phyloP scores from a whole-genome alignment of 1,140 invertebrate genomes.

The Mylabris phalerata region DNA sequence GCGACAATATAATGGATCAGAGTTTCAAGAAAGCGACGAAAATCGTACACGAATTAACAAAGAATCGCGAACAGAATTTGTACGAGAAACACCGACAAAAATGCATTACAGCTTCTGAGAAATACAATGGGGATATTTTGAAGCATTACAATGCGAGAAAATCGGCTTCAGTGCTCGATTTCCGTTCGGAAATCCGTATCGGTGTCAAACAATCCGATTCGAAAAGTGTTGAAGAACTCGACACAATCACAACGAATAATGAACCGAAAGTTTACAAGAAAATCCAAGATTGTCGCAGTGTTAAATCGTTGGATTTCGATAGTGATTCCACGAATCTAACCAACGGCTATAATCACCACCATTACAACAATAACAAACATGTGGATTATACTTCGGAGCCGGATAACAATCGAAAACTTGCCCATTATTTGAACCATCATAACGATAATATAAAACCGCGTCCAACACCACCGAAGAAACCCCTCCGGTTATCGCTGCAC shows the following conservation, averaged over 20 bases:
- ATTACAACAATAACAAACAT: constrained; percentile 30
- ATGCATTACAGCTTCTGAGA: constrained; percentile 39
- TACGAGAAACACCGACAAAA: constrained; percentile 37
- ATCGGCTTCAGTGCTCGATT: constrained; percentile 39
- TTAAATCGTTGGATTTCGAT: constrained; percentile 61
- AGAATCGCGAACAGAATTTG: constrained; percentile 33
- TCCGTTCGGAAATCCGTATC: constrained; percentile 38
- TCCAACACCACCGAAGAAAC: constrained; percentile 78
- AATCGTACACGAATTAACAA: constrained; percentile 39
- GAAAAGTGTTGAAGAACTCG: constrained; percentile 32
- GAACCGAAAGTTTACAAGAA: constrained; percentile 34
- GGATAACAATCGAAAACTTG: constrained; percentile 46
- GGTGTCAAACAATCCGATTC: constrained; percentile 33
- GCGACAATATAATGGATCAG: constrained; percentile 34
- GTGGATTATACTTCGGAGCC: constrained; percentile 53
- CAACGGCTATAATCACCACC: constrained; percentile 30
- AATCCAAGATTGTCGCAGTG: constrained; percentile 49
- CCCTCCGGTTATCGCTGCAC: constrained; percentile 70
- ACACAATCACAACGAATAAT: constrained; percentile 21
- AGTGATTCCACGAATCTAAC: constrained; percentile 45
- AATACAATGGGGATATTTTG: constrained; percentile 37
- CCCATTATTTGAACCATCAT: constrained; percentile 28
- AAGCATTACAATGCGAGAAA: constrained; percentile 39
- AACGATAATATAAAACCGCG: constrained; percentile 38
- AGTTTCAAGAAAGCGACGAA: constrained; percentile 40